phyloP scores from a whole-genome alignment of 2,113 vertebrate genomes.

The Zosterops borbonicus region DNA sequence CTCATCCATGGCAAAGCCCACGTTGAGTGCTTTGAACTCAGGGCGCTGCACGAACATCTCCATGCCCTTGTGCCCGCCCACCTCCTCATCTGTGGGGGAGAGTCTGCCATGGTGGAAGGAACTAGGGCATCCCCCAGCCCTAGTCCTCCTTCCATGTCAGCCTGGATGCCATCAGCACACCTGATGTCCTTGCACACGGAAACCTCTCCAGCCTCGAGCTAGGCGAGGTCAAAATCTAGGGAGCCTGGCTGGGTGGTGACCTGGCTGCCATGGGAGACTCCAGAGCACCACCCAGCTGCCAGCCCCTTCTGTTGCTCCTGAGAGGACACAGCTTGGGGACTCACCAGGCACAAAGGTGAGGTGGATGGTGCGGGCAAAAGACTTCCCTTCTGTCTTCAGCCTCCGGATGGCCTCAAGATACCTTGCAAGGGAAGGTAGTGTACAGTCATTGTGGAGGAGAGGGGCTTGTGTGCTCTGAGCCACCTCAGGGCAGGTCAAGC shows the following conservation, averaged over 20 bases:
- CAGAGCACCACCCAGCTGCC: background rate
- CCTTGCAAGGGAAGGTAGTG: constrained; percentile 68
- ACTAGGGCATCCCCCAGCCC: background rate
- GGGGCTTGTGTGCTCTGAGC: background rate
- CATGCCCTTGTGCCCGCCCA: constrained; percentile 93
- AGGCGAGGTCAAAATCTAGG: background rate
- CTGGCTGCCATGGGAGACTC: fast-evolving
- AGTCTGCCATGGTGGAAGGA: background rate
- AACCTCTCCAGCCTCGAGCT: background rate
- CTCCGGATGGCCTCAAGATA: constrained; percentile 92
- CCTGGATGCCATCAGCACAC: background rate
- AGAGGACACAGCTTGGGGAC: background rate
- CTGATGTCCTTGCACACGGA: background rate
- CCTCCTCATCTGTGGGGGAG: constrained; percentile 86
- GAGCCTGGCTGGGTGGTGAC: background rate
- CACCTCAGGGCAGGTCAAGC: background rate
- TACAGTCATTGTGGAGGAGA: background rate
- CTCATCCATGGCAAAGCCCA: constrained; percentile 94
- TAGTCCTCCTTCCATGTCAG: background rate
- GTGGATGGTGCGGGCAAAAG: constrained; percentile 87
- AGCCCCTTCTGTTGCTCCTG: fast-evolving
- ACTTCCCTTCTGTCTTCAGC: constrained; percentile 84
- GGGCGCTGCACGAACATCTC: constrained; percentile 85
- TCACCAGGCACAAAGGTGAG: constrained; percentile 93
- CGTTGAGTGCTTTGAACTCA: constrained; percentile 86